Percentiles rank a stretch among this genome's conserved stretches.
These are phyloP conservation scores for Rhea americana DNA, from an alignment of 2,113 vertebrate genomes.

Conservation along the genomic window DNA sequence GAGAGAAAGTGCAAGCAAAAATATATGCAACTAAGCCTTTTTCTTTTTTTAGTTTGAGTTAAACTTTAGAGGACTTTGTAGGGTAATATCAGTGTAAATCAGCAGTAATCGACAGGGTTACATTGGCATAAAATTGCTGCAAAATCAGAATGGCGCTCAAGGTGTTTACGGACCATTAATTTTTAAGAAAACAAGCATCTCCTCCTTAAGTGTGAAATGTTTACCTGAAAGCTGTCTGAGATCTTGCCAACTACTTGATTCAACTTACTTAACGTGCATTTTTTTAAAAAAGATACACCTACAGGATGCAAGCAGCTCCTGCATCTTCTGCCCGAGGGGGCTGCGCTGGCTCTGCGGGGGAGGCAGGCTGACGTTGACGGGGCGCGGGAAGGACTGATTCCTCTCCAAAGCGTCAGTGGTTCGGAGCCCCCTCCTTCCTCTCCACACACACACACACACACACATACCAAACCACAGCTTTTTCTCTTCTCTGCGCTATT, in stretches of 20 bases:
- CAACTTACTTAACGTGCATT: not conserved
- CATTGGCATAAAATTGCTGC: not conserved
- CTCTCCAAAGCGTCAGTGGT: not conserved
- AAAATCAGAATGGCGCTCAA: not conserved
- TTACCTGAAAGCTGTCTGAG: constrained; percentile 20
- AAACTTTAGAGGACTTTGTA: not conserved
- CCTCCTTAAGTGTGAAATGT: not conserved
- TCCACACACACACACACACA: not conserved
- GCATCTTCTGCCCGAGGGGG: not conserved
- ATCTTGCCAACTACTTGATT: not conserved
- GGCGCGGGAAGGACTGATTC: not conserved
- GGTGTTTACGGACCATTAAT: not conserved
- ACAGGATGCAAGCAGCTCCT: not conserved
- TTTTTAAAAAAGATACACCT: not conserved
- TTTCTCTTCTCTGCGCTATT: not conserved
- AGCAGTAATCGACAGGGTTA: not conserved
- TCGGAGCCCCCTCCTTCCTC: not conserved
- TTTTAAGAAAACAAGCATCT: not conserved
- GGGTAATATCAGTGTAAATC: not conserved
- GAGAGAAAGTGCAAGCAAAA: not conserved
- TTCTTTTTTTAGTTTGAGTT: not conserved
- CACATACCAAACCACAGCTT: not conserved
- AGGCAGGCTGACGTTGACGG: not conserved
- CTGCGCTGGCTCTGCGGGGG: not conserved
- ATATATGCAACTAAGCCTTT: not conserved